Conservation (phyloP, 2,113 vertebrate genomes). For the Caloenas nicobarica region DNA sequence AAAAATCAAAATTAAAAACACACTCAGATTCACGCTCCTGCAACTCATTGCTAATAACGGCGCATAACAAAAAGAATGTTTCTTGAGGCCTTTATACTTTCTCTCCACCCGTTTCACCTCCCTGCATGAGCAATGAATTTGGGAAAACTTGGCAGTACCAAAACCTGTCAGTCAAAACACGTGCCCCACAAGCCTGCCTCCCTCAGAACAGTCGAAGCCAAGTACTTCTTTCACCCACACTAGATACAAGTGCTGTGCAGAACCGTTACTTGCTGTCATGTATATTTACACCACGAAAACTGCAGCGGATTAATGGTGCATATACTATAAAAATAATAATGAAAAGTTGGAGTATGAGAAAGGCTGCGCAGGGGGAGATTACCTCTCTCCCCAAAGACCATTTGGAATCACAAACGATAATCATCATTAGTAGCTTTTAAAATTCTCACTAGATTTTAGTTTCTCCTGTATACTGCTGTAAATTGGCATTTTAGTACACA, state of each 20-base stretch:
- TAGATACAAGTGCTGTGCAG: not conserved
- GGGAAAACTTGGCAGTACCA: not conserved
- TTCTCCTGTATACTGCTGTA: not conserved
- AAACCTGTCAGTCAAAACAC: not conserved
- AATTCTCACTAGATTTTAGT: not conserved
- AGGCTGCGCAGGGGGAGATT: fast-evolving
- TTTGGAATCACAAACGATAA: not conserved
- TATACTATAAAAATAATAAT: not conserved
- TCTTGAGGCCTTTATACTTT: not conserved
- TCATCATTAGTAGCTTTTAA: not conserved
- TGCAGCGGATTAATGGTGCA: not conserved
- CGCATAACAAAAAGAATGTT: not conserved
- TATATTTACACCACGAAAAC: not conserved
- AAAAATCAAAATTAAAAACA: fast-evolving
- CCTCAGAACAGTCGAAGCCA: not conserved
- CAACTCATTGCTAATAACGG: not conserved
- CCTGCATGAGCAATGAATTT: not conserved
- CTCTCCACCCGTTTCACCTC: not conserved
- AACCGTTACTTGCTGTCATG: not conserved
- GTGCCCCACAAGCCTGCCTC: not conserved
- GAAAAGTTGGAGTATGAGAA: not conserved
- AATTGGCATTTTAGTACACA: not conserved
- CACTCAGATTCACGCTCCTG: not conserved
- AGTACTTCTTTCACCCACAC: not conserved
- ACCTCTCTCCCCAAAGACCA: not conserved